Evolutionary conservation across 2,888 invertebrate genomes (phyloP).

Genomic region (Nomada flava): DNA sequence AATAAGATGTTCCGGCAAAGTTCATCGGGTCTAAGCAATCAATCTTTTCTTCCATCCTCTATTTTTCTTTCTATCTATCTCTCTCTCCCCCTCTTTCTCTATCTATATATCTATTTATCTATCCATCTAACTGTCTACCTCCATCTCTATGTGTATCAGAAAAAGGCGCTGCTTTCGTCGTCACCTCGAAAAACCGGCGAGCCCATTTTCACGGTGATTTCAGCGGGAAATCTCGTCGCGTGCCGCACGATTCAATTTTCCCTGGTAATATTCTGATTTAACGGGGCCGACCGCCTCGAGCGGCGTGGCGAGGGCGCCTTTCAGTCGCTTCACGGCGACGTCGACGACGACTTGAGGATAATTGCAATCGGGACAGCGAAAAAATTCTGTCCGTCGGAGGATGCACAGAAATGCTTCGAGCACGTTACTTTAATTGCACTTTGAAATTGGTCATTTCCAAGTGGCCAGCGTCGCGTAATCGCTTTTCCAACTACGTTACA

Average conservation of each 20-base stretch:
- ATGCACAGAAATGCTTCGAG: neutral
- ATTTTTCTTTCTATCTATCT: neutral
- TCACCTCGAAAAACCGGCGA: slow-evolving; percentile 17
- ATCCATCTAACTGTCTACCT: neutral
- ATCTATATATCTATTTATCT: neutral
- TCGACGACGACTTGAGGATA: slow-evolving; percentile 19
- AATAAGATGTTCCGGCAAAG: slow-evolving; percentile 44
- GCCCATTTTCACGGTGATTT: slow-evolving; percentile 55
- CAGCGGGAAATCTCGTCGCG: slow-evolving; percentile 51
- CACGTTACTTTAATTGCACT: slow-evolving; percentile 22
- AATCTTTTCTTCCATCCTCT: slow-evolving; percentile 35
- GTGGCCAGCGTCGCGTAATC: slow-evolving; percentile 23
- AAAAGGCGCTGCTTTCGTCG: slow-evolving; percentile 25
- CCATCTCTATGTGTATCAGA: neutral
- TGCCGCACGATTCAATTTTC: slow-evolving; percentile 61
- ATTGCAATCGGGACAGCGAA: slow-evolving; percentile 11
- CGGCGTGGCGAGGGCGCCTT: slow-evolving; percentile 3
- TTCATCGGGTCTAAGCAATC: slow-evolving; percentile 39
- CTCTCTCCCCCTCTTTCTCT: neutral
- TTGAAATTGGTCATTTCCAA: slow-evolving; percentile 15
- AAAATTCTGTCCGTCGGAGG: slow-evolving; percentile 12
- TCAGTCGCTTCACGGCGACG: neutral
- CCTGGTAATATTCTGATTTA: slow-evolving; percentile 57
- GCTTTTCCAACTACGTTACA: slow-evolving; percentile 31
- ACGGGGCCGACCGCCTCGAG: slow-evolving; percentile 30